These are phyloP conservation scores for Spinus olivaceus DNA, from an alignment of 2,797 vertebrate genomes.

Conservation along the genomic window DNA sequence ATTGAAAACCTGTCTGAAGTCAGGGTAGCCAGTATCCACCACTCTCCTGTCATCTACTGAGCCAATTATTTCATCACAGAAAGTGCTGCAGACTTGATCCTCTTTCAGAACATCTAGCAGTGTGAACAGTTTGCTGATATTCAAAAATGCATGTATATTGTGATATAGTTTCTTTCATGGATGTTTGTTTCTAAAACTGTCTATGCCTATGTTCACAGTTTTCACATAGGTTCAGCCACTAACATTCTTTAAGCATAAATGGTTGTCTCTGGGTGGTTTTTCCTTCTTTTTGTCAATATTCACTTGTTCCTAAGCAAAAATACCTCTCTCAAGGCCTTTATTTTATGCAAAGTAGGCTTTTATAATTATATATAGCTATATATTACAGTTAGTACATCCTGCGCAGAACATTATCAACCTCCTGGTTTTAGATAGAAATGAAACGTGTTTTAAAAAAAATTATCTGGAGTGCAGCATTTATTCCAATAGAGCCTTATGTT, in stretches of 20 bases:
- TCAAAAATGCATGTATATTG: not conserved
- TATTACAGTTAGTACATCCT: not conserved
- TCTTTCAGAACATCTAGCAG: not conserved
- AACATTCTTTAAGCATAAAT: not conserved
- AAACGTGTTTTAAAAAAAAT: not conserved
- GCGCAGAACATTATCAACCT: not conserved
- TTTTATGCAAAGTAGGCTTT: not conserved
- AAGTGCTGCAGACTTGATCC: not conserved
- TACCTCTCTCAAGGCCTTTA: not conserved
- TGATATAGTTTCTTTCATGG: not conserved
- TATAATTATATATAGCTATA: not conserved
- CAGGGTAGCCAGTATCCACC: not conserved
- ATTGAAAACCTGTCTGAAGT: not conserved
- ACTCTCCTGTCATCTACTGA: rapidly evolving
- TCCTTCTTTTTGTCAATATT: not conserved
- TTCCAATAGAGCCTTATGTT: not conserved
- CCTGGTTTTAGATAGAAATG: not conserved
- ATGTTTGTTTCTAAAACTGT: not conserved
- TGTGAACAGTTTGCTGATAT: not conserved
- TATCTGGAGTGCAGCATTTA: not conserved
- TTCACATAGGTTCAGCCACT: not conserved
- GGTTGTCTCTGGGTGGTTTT: not conserved
- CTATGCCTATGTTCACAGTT: not conserved
- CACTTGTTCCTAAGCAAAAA: not conserved
- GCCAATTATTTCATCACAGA: not conserved